Percentiles rank a stretch among this genome's conserved stretches.
Evolutionary conservation across 1,140 invertebrate genomes (phyloP).

Genomic region (Diorhabda sublineata): DNA sequence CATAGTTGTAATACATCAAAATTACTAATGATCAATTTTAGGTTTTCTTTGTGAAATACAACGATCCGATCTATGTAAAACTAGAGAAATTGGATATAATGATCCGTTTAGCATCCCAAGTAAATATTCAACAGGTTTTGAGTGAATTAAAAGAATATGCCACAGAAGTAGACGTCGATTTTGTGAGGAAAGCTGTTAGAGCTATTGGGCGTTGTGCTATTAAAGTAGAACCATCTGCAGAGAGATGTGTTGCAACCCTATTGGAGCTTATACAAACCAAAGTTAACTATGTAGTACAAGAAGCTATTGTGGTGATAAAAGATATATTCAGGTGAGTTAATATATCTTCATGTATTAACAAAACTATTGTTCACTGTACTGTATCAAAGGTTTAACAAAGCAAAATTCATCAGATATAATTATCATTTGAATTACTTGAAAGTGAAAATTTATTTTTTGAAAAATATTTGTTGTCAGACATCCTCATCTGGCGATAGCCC

Average conservation of each 20-base stretch:
- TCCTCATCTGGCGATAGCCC: too few species aligned
- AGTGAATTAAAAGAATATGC: constrained; percentile 99
- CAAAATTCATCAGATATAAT: too few species aligned
- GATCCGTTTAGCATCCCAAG: constrained; percentile 96
- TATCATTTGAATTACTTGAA: too few species aligned
- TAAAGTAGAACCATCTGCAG: constrained; percentile 98
- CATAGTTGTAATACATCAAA: not conserved
- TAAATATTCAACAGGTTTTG: constrained; percentile 97
- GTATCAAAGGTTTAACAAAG: too few species aligned
- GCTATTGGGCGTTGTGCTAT: constrained; percentile 99
- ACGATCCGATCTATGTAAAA: constrained; percentile 99
- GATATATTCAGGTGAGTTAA: constrained; percentile 79
- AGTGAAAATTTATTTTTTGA: too few species aligned
- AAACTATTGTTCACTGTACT: too few species aligned
- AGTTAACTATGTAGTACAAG: constrained; percentile 99
- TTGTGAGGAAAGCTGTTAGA: constrained; percentile 96
- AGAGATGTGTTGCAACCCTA: constrained; percentile 96
- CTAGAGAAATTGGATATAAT: constrained; percentile 99
- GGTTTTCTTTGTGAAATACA: constrained; percentile 99
- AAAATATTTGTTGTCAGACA: too few species aligned
- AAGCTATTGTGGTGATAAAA: constrained; percentile 99
- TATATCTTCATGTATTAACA: not conserved
- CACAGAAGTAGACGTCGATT: constrained; percentile 99
- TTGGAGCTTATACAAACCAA: constrained; percentile 99
- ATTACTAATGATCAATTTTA: constrained; percentile 29